Conservation (phyloP, 2,113 vertebrate genomes). For the Rhagologus leucostigma region DNA sequence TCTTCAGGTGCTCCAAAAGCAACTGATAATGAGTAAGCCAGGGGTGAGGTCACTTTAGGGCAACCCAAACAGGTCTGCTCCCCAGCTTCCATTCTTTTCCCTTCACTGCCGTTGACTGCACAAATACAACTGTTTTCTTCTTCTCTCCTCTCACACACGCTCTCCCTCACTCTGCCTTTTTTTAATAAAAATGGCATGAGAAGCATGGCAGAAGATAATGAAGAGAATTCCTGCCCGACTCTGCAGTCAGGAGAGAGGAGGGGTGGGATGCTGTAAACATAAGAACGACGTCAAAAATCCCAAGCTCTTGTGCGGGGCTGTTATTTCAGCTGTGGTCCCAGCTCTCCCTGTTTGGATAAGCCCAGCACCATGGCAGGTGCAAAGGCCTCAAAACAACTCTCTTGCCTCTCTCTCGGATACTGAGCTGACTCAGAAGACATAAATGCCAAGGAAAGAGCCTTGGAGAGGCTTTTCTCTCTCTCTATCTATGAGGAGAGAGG, state of each 20-base stretch:
- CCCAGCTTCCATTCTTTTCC: not conserved
- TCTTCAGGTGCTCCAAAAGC: not conserved
- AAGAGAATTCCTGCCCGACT: constrained; percentile 63
- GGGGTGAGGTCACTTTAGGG: not conserved
- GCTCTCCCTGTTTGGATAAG: constrained; percentile 56
- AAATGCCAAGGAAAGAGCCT: not conserved
- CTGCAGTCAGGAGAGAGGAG: not conserved
- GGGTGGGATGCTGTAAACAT: constrained; percentile 48
- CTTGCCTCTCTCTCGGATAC: not conserved
- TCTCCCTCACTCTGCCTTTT: not conserved
- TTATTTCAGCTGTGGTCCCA: constrained; percentile 67
- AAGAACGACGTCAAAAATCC: constrained; percentile 44
- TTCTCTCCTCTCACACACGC: not conserved
- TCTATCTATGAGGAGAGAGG: not conserved
- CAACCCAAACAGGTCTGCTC: not conserved
- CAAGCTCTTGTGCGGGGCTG: constrained; percentile 5
- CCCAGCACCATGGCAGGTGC: constrained; percentile 60
- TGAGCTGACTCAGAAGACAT: not conserved
- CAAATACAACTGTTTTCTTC: not conserved
- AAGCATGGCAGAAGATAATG: constrained; percentile 49
- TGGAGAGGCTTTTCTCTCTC: not conserved
- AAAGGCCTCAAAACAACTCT: constrained; percentile 14
- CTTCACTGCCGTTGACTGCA: not conserved
- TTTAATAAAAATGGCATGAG: constrained; percentile 59
- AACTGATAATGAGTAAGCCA: not conserved